Conservation (phyloP, 1,140 invertebrate species). For the Cherax quadricarinatus region DNA sequence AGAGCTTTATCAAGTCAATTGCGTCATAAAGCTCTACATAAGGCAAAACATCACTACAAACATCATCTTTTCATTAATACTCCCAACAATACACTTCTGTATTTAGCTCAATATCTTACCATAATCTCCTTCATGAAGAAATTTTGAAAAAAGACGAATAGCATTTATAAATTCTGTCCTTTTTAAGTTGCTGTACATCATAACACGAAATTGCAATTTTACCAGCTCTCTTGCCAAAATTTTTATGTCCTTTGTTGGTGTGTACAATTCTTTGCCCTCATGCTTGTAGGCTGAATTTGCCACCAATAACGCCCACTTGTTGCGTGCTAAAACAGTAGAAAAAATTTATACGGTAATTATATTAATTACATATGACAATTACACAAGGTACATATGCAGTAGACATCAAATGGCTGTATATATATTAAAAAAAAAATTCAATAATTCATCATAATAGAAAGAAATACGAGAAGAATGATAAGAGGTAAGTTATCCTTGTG, state of each 20-base stretch:
- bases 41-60: too few species aligned
- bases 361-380: too few species aligned
- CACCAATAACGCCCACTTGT: conserved; percentile 29
- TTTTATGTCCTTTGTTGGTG: not conserved
- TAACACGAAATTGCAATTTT: not conserved
- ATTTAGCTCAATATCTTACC: not conserved
- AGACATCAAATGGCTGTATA: too few species aligned
- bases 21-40: too few species aligned
- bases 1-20: too few species aligned
- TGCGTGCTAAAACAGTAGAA: conserved; percentile 11
- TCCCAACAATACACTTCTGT: too few species aligned
- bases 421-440: too few species aligned
- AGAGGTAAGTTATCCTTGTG: too few species aligned
- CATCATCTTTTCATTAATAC: too few species aligned
- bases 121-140: conserved; percentile 34
- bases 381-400: too few species aligned
- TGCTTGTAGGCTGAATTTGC: conserved; percentile 17
- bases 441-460: too few species aligned
- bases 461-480: too few species aligned
- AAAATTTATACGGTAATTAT: not conserved
- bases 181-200: not conserved
- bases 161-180: not conserved
- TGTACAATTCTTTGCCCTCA: not conserved
- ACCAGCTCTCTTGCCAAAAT: not conserved
- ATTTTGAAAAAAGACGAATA: not conserved